A percentile compares a stretch with the other conserved stretches of the same genome.
These are phyloP conservation scores for Babylonia areolata DNA, from an alignment of 1,140 invertebrate genomes.

Conservation along the genomic window DNA sequence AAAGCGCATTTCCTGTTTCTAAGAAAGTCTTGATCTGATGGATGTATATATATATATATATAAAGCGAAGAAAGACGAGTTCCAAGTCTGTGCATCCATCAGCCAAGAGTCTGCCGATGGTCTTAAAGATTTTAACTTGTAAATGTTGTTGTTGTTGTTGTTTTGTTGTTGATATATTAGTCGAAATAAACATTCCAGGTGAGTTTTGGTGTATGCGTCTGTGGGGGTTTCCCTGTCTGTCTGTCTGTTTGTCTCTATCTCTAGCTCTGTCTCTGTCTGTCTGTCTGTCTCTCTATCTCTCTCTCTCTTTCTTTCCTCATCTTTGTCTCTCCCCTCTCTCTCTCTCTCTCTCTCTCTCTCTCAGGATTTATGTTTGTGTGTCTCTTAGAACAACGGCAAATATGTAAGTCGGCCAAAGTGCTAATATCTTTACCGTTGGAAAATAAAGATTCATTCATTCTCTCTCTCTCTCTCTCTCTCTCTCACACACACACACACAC, in stretches of 20 bases:
- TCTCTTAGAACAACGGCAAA: no score
- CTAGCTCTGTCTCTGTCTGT: neutral
- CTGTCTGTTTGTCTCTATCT: neutral
- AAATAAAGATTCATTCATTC: neutral
- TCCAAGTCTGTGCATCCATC: no score
- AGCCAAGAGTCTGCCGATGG: no score
- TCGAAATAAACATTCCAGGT: no score
- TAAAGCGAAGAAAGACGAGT: neutral
- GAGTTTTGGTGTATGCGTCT: no score
- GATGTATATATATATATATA: no score
- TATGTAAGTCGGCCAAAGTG: no score
- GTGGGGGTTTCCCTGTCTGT: neutral
- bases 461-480: slow-evolving; percentile 19
- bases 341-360: neutral
- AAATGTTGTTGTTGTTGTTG: neutral
- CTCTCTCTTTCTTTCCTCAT: neutral
- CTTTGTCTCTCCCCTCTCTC: neutral
- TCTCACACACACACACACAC: neutral
- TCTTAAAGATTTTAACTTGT: neutral
- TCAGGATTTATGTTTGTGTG: no score
- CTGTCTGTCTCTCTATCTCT: neutral
- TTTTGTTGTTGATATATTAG: no score
- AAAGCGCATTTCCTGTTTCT: no score
- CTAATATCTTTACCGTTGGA: no score
- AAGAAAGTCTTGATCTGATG: no score